Evolutionary conservation across 2,888 invertebrate genomes (phyloP), one percentile per base, ranked within the genome.

Genomic region (Kuschelorhynchus macadamiae): DNA sequence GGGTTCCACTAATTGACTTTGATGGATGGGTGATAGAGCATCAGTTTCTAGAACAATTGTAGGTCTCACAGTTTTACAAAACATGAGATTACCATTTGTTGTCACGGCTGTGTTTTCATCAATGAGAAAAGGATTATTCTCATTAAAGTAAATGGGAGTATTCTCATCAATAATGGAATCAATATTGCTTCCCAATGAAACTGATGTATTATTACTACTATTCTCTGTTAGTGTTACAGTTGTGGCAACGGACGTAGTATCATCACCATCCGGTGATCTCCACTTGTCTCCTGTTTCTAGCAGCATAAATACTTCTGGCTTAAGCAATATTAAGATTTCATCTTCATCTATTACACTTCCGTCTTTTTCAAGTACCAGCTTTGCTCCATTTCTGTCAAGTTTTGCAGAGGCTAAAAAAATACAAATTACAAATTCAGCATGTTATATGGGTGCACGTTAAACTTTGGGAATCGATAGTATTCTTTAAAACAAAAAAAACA

Each of bases 301-400:
- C 25, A 47, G 11, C 30, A 47, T 47, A 25, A 47, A 47, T 12
- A 14, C 25, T 47, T 47, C 47, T 4, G n/a, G 4, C 12, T 47
- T 30, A n/a, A 47, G 16, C 21, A 25, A 7, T 2, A 47, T 1
- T 8, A 47, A 25, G 2, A 47, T 25, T 47, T 47, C 47, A 14
- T 47, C 30, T 30, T 47, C 30, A 14, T 47, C 47, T n/a, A 47
- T 25, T 47, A 4, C 25, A 21, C 12, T 47, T 3, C 47, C 47
- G 20, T 47, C 47, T 47, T 47, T 47, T 47, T 47, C 47, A 12
- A 47, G 16, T 1, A 25, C 47, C 30, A 47, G n/a, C 16, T 1
- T n/a, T 25, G 12, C 47, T 47, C 30, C 47, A 47, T 47, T 47
- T 47, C 25, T 47, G 17, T 47, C 7, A 7, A 47, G 16, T 25